These are phyloP conservation scores for Orthochromis indermauri DNA, from an alignment of 2,113 vertebrate genomes.

Conservation along the genomic window DNA sequence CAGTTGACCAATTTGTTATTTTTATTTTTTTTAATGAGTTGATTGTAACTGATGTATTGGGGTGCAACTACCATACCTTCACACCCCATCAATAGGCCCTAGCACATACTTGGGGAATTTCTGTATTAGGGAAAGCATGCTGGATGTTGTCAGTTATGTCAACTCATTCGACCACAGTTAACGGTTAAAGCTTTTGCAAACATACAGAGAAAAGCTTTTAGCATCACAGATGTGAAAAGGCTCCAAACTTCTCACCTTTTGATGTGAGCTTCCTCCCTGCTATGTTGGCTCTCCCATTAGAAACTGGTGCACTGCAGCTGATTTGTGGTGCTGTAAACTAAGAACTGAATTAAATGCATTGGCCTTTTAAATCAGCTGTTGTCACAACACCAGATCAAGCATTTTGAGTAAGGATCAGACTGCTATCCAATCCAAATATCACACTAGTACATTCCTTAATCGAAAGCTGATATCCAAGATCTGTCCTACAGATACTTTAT, in stretches of 20 bases:
- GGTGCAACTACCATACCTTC: background rate
- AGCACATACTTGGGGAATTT: background rate
- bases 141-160: background rate
- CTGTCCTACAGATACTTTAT: background rate
- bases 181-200: background rate
- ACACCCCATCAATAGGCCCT: background rate
- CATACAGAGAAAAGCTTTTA: background rate
- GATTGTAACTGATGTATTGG: background rate
- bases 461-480: background rate
- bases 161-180: background rate
- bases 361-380: background rate
- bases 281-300: background rate
- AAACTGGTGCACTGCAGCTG: background rate
- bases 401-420: background rate
- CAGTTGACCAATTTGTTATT: background rate
- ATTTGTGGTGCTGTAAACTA: background rate
- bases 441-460: background rate
- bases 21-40: background rate
- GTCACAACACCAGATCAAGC: background rate
- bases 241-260: background rate
- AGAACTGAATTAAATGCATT: background rate
- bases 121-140: background rate
- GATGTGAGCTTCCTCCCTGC: background rate
- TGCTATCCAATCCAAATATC: background rate
- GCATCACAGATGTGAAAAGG: background rate